Conservation (phyloP, 2,888 invertebrate species). For the Platycheirus rosarum region DNA sequence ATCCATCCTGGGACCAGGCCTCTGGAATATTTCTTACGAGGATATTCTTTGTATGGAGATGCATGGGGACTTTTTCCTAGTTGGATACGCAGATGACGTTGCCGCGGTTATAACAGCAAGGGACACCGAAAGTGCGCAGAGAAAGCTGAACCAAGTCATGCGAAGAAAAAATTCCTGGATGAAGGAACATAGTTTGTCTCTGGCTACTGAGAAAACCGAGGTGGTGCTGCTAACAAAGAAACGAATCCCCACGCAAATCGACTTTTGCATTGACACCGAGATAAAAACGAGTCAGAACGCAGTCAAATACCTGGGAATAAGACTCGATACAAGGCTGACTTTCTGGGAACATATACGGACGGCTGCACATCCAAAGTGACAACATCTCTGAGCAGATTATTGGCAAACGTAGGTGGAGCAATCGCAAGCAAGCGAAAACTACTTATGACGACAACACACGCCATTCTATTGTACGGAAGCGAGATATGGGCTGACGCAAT, state of each 20-base stretch:
- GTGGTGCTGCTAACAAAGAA: too few relatives aligned
- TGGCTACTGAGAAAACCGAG: not conserved
- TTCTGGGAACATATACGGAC: too few relatives aligned
- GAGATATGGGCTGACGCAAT: not conserved
- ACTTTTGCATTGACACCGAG: too few relatives aligned
- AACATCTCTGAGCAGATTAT: slow-evolving; percentile 37
- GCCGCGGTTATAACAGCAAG: slow-evolving; percentile 27
- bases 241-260: too few relatives aligned
- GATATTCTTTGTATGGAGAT: slow-evolving; percentile 34
- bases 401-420: slow-evolving; percentile 74
- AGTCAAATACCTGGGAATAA: too few relatives aligned
- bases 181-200: not conserved
- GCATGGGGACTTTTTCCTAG: slow-evolving; percentile 31
- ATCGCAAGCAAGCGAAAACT: slow-evolving; percentile 27
- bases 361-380: too few relatives aligned
- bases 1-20: slow-evolving; percentile 30
- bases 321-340: not conserved
- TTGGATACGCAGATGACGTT: slow-evolving; percentile 43
- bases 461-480: not conserved
- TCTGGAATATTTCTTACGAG: slow-evolving; percentile 49
- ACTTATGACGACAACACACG: slow-evolving; percentile 1
- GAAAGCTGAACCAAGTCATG: slow-evolving; percentile 43
- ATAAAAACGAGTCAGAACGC: too few relatives aligned
- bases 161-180: slow-evolving; percentile 10
- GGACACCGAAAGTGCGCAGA: slow-evolving; percentile 33